These are phyloP conservation scores for Chrysolina oricalcia DNA, from an alignment of 2,888 invertebrate species.

Conservation along the genomic window DNA sequence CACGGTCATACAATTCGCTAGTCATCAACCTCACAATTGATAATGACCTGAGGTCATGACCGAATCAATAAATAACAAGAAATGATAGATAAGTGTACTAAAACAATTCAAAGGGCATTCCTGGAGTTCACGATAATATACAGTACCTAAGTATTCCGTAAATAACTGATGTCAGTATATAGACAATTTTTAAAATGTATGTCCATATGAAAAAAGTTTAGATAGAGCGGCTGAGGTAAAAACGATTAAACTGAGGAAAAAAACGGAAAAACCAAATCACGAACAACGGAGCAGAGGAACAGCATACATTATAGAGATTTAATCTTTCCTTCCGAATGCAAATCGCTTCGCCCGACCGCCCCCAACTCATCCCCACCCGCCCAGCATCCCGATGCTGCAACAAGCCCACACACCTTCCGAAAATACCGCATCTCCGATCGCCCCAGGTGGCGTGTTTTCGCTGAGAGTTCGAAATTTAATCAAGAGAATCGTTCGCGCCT, in stretches of 20 bases:
- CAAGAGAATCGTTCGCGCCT: not conserved
- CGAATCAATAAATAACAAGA: too few relatives aligned
- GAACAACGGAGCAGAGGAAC: not conserved
- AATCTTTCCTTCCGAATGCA: not conserved
- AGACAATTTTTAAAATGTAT: too few relatives aligned
- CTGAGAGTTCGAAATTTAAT: conserved; percentile 11
- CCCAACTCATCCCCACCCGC: not conserved
- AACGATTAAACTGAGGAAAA: not conserved
- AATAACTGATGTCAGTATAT: too few relatives aligned
- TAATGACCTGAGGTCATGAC: too few relatives aligned
- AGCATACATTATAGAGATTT: conserved; percentile 6
- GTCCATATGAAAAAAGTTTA: too few relatives aligned
- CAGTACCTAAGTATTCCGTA: too few relatives aligned
- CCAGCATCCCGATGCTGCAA: not conserved
- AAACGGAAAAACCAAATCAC: not conserved
- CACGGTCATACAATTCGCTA: too few relatives aligned
- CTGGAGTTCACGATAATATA: too few relatives aligned
- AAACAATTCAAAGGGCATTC: too few relatives aligned
- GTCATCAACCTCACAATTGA: too few relatives aligned
- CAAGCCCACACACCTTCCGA: conserved; percentile 3
- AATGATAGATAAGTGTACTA: too few relatives aligned
- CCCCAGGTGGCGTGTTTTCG: conserved; percentile 8
- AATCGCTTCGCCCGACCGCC: not conserved
- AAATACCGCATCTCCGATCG: not conserved
- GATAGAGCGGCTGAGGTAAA: too few relatives aligned